Evolutionary conservation across 2,888 invertebrate genomes (phyloP), one percentile per base, ranked within the genome.

Genomic region (Cataglyphis rosenhaueri): DNA sequence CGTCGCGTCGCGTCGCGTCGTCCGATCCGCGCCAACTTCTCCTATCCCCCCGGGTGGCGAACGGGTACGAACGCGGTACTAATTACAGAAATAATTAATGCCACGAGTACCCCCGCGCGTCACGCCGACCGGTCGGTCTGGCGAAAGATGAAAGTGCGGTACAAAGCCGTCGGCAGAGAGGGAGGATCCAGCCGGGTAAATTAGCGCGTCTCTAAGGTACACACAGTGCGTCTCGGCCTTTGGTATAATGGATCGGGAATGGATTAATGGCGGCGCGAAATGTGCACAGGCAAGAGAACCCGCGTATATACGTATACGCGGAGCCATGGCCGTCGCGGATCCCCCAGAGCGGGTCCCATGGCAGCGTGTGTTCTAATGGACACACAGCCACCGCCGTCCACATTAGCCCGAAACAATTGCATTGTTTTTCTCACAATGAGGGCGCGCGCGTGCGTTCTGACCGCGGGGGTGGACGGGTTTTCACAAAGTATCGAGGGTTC

Each of bases 381-480:
- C 88, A 85, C 41, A 15, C 6, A 86, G 88, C 76, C 88, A 81
- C 71, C 81, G 85, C 75, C 85, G 84, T 87, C 87, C 89, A 76
- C 88, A 88, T 88, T 88, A 88, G 85, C 88, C 62, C 73, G 88
- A 87, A 87, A 90, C 90, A 90, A 90, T 90, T 78, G 88, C 84
- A 90, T 90, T 90, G 90, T 90, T 88, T 90, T 90, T 89, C 87
- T 82, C 84, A 89, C 90, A 90, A 90, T 90, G 68, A 84, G 10
- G 70, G 32, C 61, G 84, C 68, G 79, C 70, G 75, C 82, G 81
- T 65, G 84, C 76, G 84, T 41, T 15, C 12, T 15, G 12, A 18
- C 41, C 48, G 48, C 59, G 68, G 41, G 64, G 70, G 44, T 71
- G 79, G 18, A 78, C 41, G 3, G 55, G 21, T 44, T 64, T 70